Conservation (phyloP, 1,140 invertebrate species). For the silkworm (Bombyx mori) region ASM3026992v2 NC_085113.1:5438001-5438500, state of each 20-base stretch:
- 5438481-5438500: conserved; percentile 35
- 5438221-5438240: conserved; percentile 60
- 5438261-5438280: conserved; percentile 61
- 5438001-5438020: conserved; percentile 43
- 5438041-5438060: conserved; percentile 19
- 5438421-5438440: conserved; percentile 62
- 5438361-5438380: conserved; percentile 14
- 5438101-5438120: conserved; percentile 12
- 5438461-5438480: conserved; percentile 56
- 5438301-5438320: conserved; percentile 9
- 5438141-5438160: conserved; percentile 33
- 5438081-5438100: conserved; percentile 20
- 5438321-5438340: conserved; percentile 1
- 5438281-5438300: conserved; percentile 14
- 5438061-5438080: conserved; percentile 13
- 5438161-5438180: conserved; percentile 47
- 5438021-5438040: conserved; percentile 52
- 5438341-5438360: conserved; percentile 15
- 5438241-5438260: conserved; percentile 54
- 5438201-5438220: conserved; percentile 59
- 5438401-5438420: conserved; percentile 47
- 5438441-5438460: conserved; percentile 53
- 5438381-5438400: conserved; percentile 34
- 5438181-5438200: conserved; percentile 52
- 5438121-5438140: conserved; percentile 15